Percentiles rank a stretch among this genome's conserved stretches.
Conservation (phyloP, 2,888 invertebrate species). For the Salticus scenicus region DNA sequence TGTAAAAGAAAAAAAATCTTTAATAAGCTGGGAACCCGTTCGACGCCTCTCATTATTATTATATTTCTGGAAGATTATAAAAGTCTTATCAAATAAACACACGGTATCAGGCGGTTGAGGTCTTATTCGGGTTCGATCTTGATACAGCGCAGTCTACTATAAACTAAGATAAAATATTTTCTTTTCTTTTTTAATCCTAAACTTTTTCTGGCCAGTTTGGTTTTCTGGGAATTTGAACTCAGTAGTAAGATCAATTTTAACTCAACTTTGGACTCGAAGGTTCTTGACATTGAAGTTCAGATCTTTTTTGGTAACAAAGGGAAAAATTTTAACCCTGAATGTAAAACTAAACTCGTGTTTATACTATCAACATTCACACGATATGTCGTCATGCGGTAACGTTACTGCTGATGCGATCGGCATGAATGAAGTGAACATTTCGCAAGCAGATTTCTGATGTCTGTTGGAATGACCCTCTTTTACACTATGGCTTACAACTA, state of each 20-base stretch:
- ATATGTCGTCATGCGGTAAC: no score
- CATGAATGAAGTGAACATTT: no score
- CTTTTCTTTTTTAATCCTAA: no score
- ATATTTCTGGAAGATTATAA: constrained; percentile 58
- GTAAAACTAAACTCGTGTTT: no score
- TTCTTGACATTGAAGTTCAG: constrained; percentile 47
- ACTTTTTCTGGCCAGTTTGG: not conserved
- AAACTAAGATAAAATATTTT: constrained; percentile 48
- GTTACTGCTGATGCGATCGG: no score
- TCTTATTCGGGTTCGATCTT: constrained; percentile 37
- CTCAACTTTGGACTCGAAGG: constrained; percentile 45
- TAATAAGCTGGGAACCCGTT: constrained; percentile 44
- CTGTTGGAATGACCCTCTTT: no score
- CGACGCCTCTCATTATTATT: constrained; percentile 47
- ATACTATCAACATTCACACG: no score
- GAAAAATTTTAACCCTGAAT: no score
- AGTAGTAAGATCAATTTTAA: constrained; percentile 10
- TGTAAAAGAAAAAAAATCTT: constrained; percentile 30
- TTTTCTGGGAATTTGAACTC: not conserved
- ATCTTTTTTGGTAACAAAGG: not conserved
- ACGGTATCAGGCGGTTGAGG: constrained; percentile 33
- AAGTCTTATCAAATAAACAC: constrained; percentile 64
- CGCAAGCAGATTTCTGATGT: no score
- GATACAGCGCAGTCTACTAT: constrained; percentile 51
- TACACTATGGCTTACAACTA: no score